Conservation (phyloP, 2,888 invertebrate species). For the Aspidiotus rigidus region DNA sequence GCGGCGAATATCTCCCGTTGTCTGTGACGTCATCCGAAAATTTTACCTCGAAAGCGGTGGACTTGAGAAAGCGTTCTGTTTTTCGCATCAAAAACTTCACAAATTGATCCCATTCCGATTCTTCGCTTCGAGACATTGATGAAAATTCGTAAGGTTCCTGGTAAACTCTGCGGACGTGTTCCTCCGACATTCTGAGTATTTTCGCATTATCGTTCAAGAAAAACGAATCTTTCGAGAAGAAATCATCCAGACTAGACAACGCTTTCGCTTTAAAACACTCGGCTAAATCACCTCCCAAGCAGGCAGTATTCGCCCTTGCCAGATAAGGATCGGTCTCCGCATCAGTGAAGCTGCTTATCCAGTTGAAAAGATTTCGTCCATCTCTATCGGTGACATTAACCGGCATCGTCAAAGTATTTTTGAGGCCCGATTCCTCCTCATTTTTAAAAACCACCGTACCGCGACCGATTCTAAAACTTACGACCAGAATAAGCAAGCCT, state of each 20-base stretch:
- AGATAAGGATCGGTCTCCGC: slow-evolving; percentile 67
- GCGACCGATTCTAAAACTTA: slow-evolving; percentile 24
- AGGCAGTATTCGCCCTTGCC: slow-evolving; percentile 62
- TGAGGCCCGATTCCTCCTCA: background rate
- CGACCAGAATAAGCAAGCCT: background rate
- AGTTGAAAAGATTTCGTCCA: slow-evolving; percentile 64
- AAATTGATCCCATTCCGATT: slow-evolving; percentile 71
- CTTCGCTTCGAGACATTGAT: slow-evolving; percentile 58
- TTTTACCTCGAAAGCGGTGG: slow-evolving; percentile 64
- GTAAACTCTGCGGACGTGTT: slow-evolving; percentile 58
- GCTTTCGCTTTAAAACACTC: slow-evolving; percentile 79
- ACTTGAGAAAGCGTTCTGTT: slow-evolving; percentile 66
- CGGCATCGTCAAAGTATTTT: slow-evolving; percentile 6
- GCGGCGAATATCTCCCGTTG: slow-evolving; percentile 62
- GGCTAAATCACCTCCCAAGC: slow-evolving; percentile 68
- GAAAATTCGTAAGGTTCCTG: slow-evolving; percentile 66
- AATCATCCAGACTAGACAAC: slow-evolving; percentile 63
- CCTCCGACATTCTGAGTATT: slow-evolving; percentile 58
- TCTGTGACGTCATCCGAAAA: slow-evolving; percentile 67
- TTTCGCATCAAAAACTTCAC: slow-evolving; percentile 68
- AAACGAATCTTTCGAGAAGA: slow-evolving; percentile 55
- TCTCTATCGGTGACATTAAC: slow-evolving; percentile 43
- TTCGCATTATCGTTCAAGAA: slow-evolving; percentile 62
- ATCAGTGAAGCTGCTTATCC: slow-evolving; percentile 67
- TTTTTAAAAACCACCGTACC: slow-evolving; percentile 7